phyloP scores from a whole-genome alignment of 92 coral and sea anemone species.

The Siderastrea siderea region DNA sequence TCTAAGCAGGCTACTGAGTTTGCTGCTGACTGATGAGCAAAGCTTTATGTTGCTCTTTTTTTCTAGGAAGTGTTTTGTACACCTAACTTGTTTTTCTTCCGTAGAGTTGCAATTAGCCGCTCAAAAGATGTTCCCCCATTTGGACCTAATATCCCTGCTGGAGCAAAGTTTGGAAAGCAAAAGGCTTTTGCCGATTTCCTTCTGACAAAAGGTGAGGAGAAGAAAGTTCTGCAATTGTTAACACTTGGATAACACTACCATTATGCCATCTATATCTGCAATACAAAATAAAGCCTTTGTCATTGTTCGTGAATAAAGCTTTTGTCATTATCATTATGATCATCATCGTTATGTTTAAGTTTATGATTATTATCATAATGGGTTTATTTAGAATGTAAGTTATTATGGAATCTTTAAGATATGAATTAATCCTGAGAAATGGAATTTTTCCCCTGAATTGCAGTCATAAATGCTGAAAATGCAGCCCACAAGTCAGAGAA shows the following conservation, averaged over 20 bases:
- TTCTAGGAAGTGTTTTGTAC: too few relatives aligned
- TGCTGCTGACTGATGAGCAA: too few relatives aligned
- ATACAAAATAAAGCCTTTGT: too few relatives aligned
- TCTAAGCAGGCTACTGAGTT: too few relatives aligned
- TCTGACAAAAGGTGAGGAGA: constrained; percentile 86
- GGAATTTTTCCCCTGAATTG: not conserved
- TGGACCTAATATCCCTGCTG: constrained; percentile 97
- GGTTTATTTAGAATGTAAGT: too few relatives aligned
- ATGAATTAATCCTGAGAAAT: not conserved
- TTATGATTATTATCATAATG: too few relatives aligned
- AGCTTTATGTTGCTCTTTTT: too few relatives aligned
- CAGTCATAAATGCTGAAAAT: constrained; percentile 99
- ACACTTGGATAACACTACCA: not conserved
- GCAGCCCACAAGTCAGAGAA: constrained; percentile 99
- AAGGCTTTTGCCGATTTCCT: constrained; percentile 93
- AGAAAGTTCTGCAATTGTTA: not conserved
- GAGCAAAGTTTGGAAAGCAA: constrained; percentile 92
- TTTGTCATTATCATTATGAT: too few relatives aligned
- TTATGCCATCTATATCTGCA: too few relatives aligned
- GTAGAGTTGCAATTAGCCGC: constrained; percentile 96
- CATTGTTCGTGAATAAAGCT: too few relatives aligned
- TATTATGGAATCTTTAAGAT: too few relatives aligned
- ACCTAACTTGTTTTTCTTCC: not conserved
- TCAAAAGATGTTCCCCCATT: constrained; percentile 99
- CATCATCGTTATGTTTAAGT: too few relatives aligned